A percentile compares a stretch with the other conserved stretches of the same genome.
These are phyloP conservation scores for Ptyas mucosa DNA, from an alignment of 2,113 vertebrate species.

Conservation along the genomic window DNA sequence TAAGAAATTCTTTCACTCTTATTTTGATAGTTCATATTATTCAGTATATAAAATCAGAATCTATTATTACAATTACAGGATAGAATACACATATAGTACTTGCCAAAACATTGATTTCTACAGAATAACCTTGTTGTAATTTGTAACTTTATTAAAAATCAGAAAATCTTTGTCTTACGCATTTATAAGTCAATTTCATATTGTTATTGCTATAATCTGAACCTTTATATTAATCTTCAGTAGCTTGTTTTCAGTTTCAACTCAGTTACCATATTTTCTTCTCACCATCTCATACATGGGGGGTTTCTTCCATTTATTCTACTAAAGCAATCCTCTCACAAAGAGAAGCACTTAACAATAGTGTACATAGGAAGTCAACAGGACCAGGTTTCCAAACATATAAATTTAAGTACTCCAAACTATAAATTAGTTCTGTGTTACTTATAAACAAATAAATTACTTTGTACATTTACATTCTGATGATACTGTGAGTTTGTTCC, in stretches of 20 bases:
- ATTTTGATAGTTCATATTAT: neutral
- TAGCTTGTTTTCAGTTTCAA: neutral
- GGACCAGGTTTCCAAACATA: conserved; percentile 25
- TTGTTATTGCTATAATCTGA: neutral
- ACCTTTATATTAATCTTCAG: neutral
- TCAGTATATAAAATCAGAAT: neutral
- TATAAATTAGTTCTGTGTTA: conserved; percentile 24
- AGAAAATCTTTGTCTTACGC: neutral
- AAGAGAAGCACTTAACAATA: neutral
- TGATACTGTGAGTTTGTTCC: conserved; percentile 29
- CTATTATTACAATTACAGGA: neutral
- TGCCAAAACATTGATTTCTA: neutral
- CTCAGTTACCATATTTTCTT: neutral
- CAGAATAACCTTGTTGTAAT: neutral
- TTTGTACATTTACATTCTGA: conserved; percentile 32
- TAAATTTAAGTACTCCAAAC: neutral
- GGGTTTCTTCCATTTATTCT: neutral
- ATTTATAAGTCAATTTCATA: neutral
- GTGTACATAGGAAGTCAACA: neutral
- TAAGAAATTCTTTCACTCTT: neutral
- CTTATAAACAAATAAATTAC: conserved; percentile 42
- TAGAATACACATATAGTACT: neutral
- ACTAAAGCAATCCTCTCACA: neutral
- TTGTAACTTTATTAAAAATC: conserved; percentile 1
- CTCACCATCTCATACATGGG: neutral